Conservation (phyloP, 2,888 invertebrate species). For the Nephrotoma appendiculata region DNA sequence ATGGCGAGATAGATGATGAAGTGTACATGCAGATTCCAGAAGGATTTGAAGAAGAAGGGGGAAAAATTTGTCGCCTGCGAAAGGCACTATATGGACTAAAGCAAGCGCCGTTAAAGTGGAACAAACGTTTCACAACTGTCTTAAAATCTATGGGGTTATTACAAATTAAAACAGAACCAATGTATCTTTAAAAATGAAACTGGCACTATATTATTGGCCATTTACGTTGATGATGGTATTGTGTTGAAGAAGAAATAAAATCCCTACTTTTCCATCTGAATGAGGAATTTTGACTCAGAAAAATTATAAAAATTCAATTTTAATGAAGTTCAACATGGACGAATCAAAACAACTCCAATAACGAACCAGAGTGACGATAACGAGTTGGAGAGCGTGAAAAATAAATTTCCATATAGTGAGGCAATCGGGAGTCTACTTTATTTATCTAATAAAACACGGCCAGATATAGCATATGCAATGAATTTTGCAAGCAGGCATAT, state of each 20-base stretch:
- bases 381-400: not conserved
- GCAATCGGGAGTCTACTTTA: not conserved
- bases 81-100: not conserved
- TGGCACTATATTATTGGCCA: not conserved
- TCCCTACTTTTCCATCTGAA: not conserved
- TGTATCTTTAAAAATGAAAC: not conserved
- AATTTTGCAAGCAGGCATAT: not conserved
- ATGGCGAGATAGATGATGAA: not conserved
- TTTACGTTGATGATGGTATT: not conserved
- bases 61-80: not conserved
- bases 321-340: not conserved
- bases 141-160: not conserved
- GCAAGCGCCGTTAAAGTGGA: not conserved
- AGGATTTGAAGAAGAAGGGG: not conserved
- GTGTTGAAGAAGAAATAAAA: not conserved
- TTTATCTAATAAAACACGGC: not conserved
- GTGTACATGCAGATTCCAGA: not conserved
- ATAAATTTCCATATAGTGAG: not conserved
- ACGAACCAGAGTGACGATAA: not conserved
- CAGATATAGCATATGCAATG: not conserved
- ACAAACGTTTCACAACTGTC: not conserved
- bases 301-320: not conserved
- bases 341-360: not conserved
- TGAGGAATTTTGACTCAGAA: not conserved
- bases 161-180: not conserved